phyloP scores from a whole-genome alignment of 2,888 invertebrate genomes.

The Diarsia mendica region DNA sequence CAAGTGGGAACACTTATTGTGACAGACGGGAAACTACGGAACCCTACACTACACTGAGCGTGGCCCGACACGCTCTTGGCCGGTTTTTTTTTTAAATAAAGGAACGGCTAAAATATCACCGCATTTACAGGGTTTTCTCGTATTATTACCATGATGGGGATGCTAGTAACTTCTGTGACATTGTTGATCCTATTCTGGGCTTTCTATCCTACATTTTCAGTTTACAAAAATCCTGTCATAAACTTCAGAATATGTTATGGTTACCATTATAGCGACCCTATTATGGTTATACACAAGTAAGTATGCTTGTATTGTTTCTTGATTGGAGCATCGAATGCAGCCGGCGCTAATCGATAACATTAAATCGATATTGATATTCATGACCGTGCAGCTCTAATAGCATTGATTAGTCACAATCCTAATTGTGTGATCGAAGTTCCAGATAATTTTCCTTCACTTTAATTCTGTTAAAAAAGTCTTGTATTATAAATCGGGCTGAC shows the following conservation, averaged over 20 bases:
- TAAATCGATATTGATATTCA: constrained; percentile 40
- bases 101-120: neutral
- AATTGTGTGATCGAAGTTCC: neutral
- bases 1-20: too few relatives aligned
- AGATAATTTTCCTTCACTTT: neutral
- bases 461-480: neutral
- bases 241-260: neutral
- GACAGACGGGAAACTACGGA: too few relatives aligned
- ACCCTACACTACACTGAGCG: too few relatives aligned
- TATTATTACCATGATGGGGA: neutral
- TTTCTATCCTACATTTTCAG: neutral
- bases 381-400: constrained; percentile 2
- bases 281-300: neutral
- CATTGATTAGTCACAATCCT: neutral
- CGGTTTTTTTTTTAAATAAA: neutral
- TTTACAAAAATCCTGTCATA: neutral
- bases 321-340: constrained; percentile 38
- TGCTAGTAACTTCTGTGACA: neutral
- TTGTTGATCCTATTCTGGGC: neutral
- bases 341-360: constrained; percentile 49
- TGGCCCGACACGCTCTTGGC: too few relatives aligned
- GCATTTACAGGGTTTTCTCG: neutral
- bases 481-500: neutral
- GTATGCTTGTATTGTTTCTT: constrained; percentile 11
- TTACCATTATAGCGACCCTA: neutral